Evolutionary conservation across 2,888 invertebrate genomes (phyloP).

Genomic region (Stegophylla sp.): DNA sequence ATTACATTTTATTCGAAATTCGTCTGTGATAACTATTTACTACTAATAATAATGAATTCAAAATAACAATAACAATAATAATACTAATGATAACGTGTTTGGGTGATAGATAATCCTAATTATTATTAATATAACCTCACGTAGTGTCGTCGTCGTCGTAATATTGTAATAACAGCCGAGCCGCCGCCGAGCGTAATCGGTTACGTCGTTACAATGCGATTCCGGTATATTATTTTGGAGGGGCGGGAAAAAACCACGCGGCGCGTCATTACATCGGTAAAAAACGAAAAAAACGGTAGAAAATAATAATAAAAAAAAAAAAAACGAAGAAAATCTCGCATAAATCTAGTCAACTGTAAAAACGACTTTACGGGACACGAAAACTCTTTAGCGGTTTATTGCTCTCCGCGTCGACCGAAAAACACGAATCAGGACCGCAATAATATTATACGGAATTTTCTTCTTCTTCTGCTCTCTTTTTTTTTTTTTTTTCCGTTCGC

Average conservation of each 20-base stretch:
- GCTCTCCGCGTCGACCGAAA: slow-evolving; percentile 36
- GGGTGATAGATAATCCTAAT: too few species aligned
- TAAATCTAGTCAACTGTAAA: slow-evolving; percentile 36
- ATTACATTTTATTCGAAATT: too few species aligned
- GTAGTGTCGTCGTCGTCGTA: too few species aligned
- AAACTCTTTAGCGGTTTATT: slow-evolving; percentile 55
- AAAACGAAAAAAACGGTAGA: too few species aligned
- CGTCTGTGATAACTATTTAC: too few species aligned
- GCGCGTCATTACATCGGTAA: background rate
- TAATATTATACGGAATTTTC: slow-evolving; percentile 44
- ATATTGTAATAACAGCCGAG: background rate
- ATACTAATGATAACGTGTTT: too few species aligned
- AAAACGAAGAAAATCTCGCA: slow-evolving; percentile 6
- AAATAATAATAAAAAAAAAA: too few species aligned
- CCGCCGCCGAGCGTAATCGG: too few species aligned
- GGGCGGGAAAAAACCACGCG: background rate
- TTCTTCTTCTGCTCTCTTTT: slow-evolving; percentile 29
- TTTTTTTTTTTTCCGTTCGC: too few species aligned
- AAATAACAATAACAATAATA: too few species aligned
- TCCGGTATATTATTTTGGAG: background rate
- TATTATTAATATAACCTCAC: too few species aligned
- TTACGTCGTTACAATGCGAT: background rate
- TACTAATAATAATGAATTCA: too few species aligned
- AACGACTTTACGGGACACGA: slow-evolving; percentile 15
- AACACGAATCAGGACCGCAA: slow-evolving; percentile 44